Conservation (phyloP, 2,888 invertebrate genomes). For the Syritta pipiens region DNA sequence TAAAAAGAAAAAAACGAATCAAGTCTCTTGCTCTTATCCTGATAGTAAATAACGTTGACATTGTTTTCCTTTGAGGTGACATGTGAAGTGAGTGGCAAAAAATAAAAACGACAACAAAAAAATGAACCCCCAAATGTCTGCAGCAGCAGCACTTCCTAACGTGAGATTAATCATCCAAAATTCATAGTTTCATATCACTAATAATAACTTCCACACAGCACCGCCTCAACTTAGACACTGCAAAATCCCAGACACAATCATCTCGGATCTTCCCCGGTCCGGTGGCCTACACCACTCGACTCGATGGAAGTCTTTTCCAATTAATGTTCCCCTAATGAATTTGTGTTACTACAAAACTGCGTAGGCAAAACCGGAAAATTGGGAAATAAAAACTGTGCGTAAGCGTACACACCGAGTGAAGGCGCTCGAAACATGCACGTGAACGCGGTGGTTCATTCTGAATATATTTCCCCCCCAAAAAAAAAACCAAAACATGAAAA, state of each 20-base stretch:
- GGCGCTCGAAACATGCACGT: slow-evolving; percentile 32
- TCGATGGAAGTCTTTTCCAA: slow-evolving; percentile 2
- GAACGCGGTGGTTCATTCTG: slow-evolving; percentile 27
- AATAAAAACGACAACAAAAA: not conserved
- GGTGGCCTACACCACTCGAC: no score
- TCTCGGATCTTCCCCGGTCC: no score
- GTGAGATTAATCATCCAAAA: slow-evolving; percentile 46
- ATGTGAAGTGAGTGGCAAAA: no score
- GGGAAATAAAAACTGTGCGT: slow-evolving; percentile 36
- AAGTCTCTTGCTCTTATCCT: not conserved
- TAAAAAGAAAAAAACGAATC: no score
- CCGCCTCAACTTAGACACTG: no score
- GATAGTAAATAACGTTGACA: slow-evolving; percentile 9
- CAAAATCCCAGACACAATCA: slow-evolving; percentile 33
- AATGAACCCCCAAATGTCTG: slow-evolving; percentile 15
- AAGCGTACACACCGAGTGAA: slow-evolving; percentile 19
- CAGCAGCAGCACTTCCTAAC: slow-evolving; percentile 1
- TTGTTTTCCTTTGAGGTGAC: not conserved
- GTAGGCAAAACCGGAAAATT: slow-evolving; percentile 45
- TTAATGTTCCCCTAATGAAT: slow-evolving; percentile 20
- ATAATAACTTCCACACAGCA: slow-evolving; percentile 35
- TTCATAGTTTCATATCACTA: slow-evolving; percentile 34
- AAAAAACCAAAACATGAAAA: no score
- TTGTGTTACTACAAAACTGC: slow-evolving; percentile 25
- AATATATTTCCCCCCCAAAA: slow-evolving; percentile 11